Evolutionary conservation across 2,888 invertebrate species (phyloP), one percentile per base, ranked within the genome.

Genomic region (Zonitis immaculata): DNA sequence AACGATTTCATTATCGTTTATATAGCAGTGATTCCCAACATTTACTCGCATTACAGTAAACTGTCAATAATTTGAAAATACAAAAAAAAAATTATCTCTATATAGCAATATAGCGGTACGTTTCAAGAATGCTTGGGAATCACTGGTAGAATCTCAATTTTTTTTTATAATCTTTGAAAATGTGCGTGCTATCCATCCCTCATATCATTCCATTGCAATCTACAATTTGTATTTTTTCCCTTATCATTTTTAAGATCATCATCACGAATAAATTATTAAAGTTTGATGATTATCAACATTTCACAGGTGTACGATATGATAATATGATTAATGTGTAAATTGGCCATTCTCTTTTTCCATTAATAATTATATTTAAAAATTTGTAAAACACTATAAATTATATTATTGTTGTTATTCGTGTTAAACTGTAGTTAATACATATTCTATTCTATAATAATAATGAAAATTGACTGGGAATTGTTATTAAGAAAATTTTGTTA

Each of bases 281-380:
- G 49, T 56, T 52, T 44, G 48, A n/a, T n/a, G n/a, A 52, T 49
- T 56, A 56, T 56, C 52, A 52, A 52, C 56, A 45, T 49, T 44
- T 22, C 43, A 46, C 50, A 55, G 54, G 54, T 55, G 57, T 51
- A 49, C 25, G 26, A 54, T 49, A 49, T 54, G 57, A 55, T 57
- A 57, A 54, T 49, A 49, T 54, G 57, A 55, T 57, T 55, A 55
- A 57, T 46, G 57, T 57, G 57, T 57, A 57, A 57, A 57, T 53
- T 57, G 54, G 35, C 42, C 49, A 47, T 52, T 43, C 44, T 47
- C 18, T 18, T 5, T 49, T 43, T 47, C 50, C 49, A n/a, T n/a
- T n/a, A n/a, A n/a, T n/a, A n/a, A 57, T 57, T 52, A 55, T 47
- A 50, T 54, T 57, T 57, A 57, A 50, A 51, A 53, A 49, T 57